Percentiles rank a stretch among this genome's conserved stretches.
Conservation (phyloP, 2,888 invertebrate genomes). For the Pandemis heparana region DNA sequence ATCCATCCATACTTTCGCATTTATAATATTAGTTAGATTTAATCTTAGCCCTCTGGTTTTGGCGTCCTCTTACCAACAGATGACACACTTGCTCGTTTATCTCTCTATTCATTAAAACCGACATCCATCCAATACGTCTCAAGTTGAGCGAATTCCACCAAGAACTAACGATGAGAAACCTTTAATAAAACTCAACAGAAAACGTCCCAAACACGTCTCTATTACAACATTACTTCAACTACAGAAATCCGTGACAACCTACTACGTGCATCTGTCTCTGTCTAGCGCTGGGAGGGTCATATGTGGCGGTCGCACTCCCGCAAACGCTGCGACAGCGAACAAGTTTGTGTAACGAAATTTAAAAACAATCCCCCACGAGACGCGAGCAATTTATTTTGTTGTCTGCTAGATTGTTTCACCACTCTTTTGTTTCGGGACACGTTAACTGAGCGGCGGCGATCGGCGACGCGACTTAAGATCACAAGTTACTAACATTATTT, state of each 20-base stretch:
- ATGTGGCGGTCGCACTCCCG: slow-evolving; percentile 11
- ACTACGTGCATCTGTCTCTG: not conserved
- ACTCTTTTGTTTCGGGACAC: slow-evolving; percentile 35
- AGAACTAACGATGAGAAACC: slow-evolving; percentile 2
- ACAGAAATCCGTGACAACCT: slow-evolving; percentile 20
- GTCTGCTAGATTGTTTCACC: slow-evolving; percentile 44
- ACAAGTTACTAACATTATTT: not conserved
- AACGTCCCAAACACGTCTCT: slow-evolving; percentile 12
- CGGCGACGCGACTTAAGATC: not conserved
- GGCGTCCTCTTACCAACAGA: no score
- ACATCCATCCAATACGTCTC: not conserved
- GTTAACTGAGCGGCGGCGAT: slow-evolving; percentile 29
- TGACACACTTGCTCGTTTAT: no score
- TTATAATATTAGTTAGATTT: no score
- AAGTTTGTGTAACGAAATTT: slow-evolving; percentile 49
- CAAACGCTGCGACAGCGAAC: slow-evolving; percentile 22
- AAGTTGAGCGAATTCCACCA: not conserved
- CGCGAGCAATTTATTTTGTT: slow-evolving; percentile 53
- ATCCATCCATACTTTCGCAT: no score
- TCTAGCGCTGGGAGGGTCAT: not conserved
- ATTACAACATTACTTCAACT: slow-evolving; percentile 31
- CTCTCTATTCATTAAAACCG: not conserved
- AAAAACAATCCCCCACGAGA: slow-evolving; percentile 53
- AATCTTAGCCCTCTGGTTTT: no score
- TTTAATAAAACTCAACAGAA: slow-evolving; percentile 15